Evolutionary conservation across 2,888 invertebrate genomes (phyloP).

Genomic region (Athetis lepigone): DNA sequence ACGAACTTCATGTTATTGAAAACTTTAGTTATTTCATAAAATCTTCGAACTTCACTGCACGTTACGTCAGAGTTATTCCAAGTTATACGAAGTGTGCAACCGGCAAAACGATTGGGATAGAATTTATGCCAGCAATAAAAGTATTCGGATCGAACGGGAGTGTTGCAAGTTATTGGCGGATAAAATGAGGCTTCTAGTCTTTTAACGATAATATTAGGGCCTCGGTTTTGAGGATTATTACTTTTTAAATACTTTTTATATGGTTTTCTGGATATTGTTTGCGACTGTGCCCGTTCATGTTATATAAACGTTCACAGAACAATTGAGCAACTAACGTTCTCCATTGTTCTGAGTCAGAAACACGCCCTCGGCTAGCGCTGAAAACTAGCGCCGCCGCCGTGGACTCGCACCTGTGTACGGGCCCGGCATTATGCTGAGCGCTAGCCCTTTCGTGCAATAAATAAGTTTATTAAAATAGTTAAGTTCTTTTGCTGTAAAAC

Average conservation of each 20-base stretch:
- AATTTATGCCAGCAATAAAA: slow-evolving; percentile 58
- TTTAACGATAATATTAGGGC: background rate
- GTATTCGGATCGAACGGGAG: slow-evolving; percentile 28
- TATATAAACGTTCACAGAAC: too few species aligned
- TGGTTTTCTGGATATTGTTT: too few species aligned
- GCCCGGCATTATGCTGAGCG: too few species aligned
- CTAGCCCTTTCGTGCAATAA: too few species aligned
- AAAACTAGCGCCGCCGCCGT: too few species aligned
- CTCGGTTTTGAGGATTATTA: background rate
- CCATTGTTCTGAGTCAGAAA: too few species aligned
- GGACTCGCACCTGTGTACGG: too few species aligned
- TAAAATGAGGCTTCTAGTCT: slow-evolving; percentile 15
- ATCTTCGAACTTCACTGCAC: slow-evolving; percentile 33
- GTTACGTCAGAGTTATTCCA: slow-evolving; percentile 29
- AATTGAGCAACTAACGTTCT: too few species aligned
- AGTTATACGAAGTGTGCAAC: slow-evolving; percentile 42
- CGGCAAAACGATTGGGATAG: slow-evolving; percentile 43
- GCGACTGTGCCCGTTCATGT: too few species aligned
- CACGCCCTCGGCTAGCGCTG: too few species aligned
- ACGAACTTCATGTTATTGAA: slow-evolving; percentile 35
- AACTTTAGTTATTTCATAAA: slow-evolving; percentile 36
- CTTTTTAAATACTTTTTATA: background rate
- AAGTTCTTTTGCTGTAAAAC: too few species aligned
- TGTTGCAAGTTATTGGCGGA: slow-evolving; percentile 19
- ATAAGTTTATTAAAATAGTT: too few species aligned